phyloP scores from a whole-genome alignment of 2,888 invertebrate genomes.

The Morpho achilles region DNA sequence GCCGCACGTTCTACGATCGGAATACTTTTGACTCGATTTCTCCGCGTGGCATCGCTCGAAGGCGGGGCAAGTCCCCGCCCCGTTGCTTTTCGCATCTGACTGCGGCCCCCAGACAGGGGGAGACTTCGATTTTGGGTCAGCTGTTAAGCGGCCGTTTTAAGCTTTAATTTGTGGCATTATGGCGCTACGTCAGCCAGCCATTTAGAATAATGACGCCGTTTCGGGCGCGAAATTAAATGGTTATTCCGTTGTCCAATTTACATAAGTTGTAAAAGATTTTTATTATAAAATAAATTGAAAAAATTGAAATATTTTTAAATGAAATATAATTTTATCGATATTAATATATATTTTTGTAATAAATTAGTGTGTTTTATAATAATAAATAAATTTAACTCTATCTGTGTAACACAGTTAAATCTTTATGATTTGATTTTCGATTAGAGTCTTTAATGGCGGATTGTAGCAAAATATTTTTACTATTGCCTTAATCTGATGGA shows the following conservation, averaged over 20 bases:
- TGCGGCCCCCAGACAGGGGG: constrained; percentile 49
- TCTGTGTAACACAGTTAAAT: no score
- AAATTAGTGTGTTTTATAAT: no score
- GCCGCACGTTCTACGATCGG: constrained; percentile 59
- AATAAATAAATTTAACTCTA: no score
- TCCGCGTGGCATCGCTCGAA: constrained; percentile 42
- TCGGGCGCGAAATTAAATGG: constrained; percentile 51
- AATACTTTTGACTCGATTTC: constrained; percentile 70
- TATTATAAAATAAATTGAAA: neutral
- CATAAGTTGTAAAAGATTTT: constrained; percentile 18
- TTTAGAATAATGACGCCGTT: constrained; percentile 72
- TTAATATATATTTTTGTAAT: no score
- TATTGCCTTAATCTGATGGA: no score
- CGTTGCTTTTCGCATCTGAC: constrained; percentile 64
- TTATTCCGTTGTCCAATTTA: constrained; percentile 55
- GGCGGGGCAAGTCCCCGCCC: constrained; percentile 72
- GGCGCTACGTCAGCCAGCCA: constrained; percentile 59
- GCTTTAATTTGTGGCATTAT: constrained; percentile 79
- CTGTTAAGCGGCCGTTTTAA: constrained; percentile 78
- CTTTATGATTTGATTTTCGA: no score
- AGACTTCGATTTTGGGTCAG: constrained; percentile 75
- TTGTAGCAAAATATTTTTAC: no score
- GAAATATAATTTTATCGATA: neutral
- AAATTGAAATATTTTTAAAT: neutral
- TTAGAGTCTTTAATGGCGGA: no score